Percentiles rank a stretch among this genome's conserved stretches.
Evolutionary conservation across 1,140 invertebrate genomes (phyloP).

Genomic region (Dendroctonus valens): DNA sequence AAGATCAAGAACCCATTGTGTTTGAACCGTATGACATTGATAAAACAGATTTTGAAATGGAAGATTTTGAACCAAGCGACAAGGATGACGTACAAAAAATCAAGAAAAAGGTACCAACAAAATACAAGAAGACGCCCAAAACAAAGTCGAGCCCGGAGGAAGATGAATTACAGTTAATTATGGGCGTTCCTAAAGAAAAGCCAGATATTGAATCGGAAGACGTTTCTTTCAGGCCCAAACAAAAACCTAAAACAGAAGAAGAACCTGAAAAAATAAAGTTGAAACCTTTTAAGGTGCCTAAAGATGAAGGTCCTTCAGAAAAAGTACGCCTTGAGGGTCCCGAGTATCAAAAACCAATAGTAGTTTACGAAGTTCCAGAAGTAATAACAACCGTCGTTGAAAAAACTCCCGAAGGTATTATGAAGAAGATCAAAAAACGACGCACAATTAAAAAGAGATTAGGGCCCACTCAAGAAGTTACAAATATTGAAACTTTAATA

Average conservation of each 20-base stretch:
- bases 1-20: slow-evolving; percentile 28
- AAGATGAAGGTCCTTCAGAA: slow-evolving; percentile 15
- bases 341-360: slow-evolving; percentile 15
- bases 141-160: slow-evolving; percentile 48
- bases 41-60: slow-evolving; percentile 33
- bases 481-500: slow-evolving; percentile 17
- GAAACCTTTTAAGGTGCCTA: slow-evolving; percentile 31
- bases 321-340: slow-evolving; percentile 13
- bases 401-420: slow-evolving; percentile 8
- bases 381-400: slow-evolving; percentile 13
- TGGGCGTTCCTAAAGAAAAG: slow-evolving; percentile 34
- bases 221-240: slow-evolving; percentile 26
- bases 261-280: slow-evolving; percentile 31
- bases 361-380: slow-evolving; percentile 30
- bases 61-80: slow-evolving; percentile 39
- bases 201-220: slow-evolving; percentile 17
- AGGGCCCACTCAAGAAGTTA: slow-evolving; percentile 20
- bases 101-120: slow-evolving; percentile 41
- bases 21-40: slow-evolving; percentile 40
- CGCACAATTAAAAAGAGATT: slow-evolving; percentile 27
- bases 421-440: slow-evolving; percentile 22
- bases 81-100: slow-evolving; percentile 39
- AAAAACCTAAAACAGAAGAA: slow-evolving; percentile 32
- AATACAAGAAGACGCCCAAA: slow-evolving; percentile 42
- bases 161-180: slow-evolving; percentile 26